phyloP scores from a whole-genome alignment of 1,140 invertebrate species.

The Hyposmocoma kahamanoa region DNA sequence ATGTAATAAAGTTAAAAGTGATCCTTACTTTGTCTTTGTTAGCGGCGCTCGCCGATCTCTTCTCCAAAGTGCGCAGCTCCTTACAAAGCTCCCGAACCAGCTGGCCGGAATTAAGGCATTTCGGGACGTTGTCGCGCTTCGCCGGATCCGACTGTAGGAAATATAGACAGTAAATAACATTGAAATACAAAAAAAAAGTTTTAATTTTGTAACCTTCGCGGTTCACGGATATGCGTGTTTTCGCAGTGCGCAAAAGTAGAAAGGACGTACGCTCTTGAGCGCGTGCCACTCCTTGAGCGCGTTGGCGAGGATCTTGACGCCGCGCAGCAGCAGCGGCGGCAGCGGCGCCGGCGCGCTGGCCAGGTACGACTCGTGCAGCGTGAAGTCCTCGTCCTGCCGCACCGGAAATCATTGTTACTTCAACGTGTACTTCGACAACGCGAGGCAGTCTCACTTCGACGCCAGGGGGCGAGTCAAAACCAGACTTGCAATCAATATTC shows the following conservation, averaged over 20 bases:
- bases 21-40: constrained; percentile 53
- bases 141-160: constrained; percentile 48
- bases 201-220: too few relatives aligned
- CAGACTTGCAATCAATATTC: neutral
- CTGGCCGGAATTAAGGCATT: constrained; percentile 66
- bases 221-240: too few relatives aligned
- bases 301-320: constrained; percentile 53
- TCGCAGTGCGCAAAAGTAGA: too few relatives aligned
- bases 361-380: constrained; percentile 31
- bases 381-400: constrained; percentile 69
- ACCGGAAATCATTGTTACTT: too few relatives aligned
- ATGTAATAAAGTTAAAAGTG: too few relatives aligned
- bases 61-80: constrained; percentile 61
- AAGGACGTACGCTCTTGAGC: constrained; percentile 51
- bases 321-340: constrained; percentile 49
- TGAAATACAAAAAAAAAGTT: too few relatives aligned
- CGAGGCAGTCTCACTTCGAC: too few relatives aligned
- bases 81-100: constrained; percentile 63
- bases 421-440: too few relatives aligned
- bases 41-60: constrained; percentile 30
- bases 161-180: neutral
- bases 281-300: constrained; percentile 68
- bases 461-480: too few relatives aligned
- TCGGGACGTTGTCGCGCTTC: constrained; percentile 68
- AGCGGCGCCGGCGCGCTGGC: constrained; percentile 26